Base-by-base conservation (phyloP, 2,888 invertebrate species). In the Falcaria lacertinaria region DNA sequence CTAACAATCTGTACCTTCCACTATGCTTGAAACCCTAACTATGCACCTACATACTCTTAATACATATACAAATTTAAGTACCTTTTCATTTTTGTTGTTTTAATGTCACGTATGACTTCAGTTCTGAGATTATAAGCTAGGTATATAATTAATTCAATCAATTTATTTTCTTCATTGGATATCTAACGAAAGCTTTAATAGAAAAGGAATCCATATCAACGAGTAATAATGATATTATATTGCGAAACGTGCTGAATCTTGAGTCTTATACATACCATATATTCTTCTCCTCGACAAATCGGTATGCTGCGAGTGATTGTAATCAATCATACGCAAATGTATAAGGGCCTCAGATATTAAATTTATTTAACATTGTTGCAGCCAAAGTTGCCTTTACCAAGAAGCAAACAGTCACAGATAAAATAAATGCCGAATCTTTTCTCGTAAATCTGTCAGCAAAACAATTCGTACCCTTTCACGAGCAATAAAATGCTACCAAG, bases 391-490 rank as follows among this genome's bases (percentile, higher is more conserved):
- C 69, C 61, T 64, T 62, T 55, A 64, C 70, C 61, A 65, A 73
- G 64, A 73, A 69, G 69, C 68, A 69, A 75, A 74, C 74, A 76
- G 75, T 77, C 74, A 72, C 64, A 80, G 79, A 83, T 80, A 83
- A 80, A 85, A 87, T 81, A 85, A 85, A 83, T 69, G 83, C 81
- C 77, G 80, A 86, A 86, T 83, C 78, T 86, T 83, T 76, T 69
- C 74, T 85, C 87, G 86, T 88, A 86, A 88, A 88, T 88, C 87
- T 88, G 86, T 84, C 86, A 85, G 81, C 82, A 80, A 84, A 88
- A 88, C 86, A 86, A 87, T 88, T 87, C 81, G 79, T 83, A 86
- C 86, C 87, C 86, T 86, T 88, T 88, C 87, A 85, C 83, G 85
- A 87, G 86, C 85, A 84, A 88, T 88, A 88, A 86, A 88, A 88